Evolutionary conservation across 2,797 vertebrate genomes (phyloP).

Genomic region (Enteromius radiatus): DNA sequence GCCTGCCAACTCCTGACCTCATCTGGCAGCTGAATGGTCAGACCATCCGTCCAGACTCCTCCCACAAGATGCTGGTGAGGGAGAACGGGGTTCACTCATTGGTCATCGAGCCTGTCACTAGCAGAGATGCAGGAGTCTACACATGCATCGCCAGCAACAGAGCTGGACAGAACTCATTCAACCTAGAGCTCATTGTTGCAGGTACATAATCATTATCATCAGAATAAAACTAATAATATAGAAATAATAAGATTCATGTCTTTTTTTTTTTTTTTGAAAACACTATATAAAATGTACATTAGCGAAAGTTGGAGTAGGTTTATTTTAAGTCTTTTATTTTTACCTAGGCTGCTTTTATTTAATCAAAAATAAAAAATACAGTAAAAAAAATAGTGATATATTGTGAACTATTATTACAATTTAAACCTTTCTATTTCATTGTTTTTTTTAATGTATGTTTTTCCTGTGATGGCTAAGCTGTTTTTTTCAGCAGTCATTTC

Average conservation of each 20-base stretch:
- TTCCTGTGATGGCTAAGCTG: background rate
- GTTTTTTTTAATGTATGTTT: background rate
- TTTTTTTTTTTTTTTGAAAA: background rate
- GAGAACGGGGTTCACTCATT: constrained; percentile 97
- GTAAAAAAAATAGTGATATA: background rate
- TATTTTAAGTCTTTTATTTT: background rate
- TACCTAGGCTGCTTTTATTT: background rate
- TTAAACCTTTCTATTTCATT: background rate
- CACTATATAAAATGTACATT: background rate
- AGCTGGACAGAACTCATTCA: constrained; percentile 96
- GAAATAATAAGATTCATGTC: background rate
- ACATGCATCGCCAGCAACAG: constrained; percentile 94
- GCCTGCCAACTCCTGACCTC: constrained; percentile 93
- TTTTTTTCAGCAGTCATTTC: background rate
- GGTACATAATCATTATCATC: constrained; percentile 72
- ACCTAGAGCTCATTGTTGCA: constrained; percentile 95
- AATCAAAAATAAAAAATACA: background rate
- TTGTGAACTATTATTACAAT: background rate
- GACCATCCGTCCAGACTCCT: constrained; percentile 89
- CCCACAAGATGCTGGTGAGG: constrained; percentile 96
- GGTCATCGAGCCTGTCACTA: constrained; percentile 94
- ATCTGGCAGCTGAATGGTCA: constrained; percentile 95
- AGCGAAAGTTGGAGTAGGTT: background rate
- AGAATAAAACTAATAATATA: background rate
- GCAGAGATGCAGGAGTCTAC: constrained; percentile 93